These are phyloP conservation scores for Napeogenes inachia DNA, from an alignment of 2,888 invertebrate genomes.

Conservation along the genomic window DNA sequence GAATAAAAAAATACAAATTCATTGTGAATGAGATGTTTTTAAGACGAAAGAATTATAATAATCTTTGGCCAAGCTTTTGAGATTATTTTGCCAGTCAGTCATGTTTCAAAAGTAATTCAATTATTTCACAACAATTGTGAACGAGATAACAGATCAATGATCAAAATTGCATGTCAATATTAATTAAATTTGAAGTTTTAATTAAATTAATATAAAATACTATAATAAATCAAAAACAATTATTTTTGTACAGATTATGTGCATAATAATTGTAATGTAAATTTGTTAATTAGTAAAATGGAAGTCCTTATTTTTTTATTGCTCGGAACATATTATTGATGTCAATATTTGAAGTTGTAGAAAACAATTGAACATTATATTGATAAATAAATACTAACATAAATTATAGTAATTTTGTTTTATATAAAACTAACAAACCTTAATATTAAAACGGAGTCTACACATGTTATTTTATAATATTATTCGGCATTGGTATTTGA, in stretches of 20 bases:
- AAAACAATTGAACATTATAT: background rate
- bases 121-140: too few species aligned
- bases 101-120: too few species aligned
- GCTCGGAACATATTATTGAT: background rate
- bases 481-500: conserved; percentile 7
- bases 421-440: background rate
- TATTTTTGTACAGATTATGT: too few species aligned
- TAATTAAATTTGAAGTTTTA: too few species aligned
- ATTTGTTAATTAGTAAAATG: too few species aligned
- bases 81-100: conserved; percentile 1
- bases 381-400: conserved; percentile 1
- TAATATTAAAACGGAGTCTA: conserved; percentile 1
- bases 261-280: too few species aligned
- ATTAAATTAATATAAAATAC: too few species aligned
- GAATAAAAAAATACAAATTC: background rate
- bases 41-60: background rate
- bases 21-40: background rate
- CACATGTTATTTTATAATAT: background rate
- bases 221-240: too few species aligned
- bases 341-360: background rate
- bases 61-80: conserved; percentile 5
- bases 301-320: background rate
- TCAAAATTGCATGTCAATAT: too few species aligned
- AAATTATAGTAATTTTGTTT: background rate
- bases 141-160: too few species aligned